Conservation (phyloP, 2,888 invertebrate genomes). For the Ichneumoninae sp. region DNA sequence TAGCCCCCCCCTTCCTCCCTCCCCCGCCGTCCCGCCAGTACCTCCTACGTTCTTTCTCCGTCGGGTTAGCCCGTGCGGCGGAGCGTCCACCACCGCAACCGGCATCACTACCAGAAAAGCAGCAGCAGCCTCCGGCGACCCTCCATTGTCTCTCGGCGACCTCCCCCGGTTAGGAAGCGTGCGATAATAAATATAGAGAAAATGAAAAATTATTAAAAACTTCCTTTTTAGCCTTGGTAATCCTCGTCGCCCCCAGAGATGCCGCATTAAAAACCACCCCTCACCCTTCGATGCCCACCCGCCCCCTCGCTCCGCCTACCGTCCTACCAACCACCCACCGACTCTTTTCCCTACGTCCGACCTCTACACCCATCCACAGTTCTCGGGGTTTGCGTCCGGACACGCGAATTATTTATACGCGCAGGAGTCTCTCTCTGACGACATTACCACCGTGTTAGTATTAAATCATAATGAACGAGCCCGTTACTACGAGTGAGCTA, state of each 20-base stretch:
- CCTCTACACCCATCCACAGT: conserved; percentile 69
- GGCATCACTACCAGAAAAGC: conserved; percentile 67
- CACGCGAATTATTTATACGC: conserved; percentile 84
- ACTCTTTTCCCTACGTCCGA: conserved; percentile 57
- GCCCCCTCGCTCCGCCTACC: conserved; percentile 43
- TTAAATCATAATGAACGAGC: conserved; percentile 84
- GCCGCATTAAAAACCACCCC: conserved; percentile 83
- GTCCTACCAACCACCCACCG: conserved; percentile 51
- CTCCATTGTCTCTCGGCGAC: conserved; percentile 80
- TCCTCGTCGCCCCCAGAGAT: conserved; percentile 83
- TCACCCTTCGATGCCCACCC: conserved; percentile 60
- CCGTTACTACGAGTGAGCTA: conserved; percentile 73
- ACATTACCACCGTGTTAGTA: conserved; percentile 84
- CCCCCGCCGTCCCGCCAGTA: conserved; percentile 41
- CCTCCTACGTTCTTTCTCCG: conserved; percentile 59
- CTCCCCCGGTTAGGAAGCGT: conserved; percentile 82
- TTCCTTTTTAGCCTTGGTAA: conserved; percentile 84
- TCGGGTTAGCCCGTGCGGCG: conserved; percentile 58
- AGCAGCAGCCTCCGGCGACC: conserved; percentile 69
- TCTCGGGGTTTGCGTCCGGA: conserved; percentile 83
- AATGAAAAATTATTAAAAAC: conserved; percentile 85
- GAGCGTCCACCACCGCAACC: conserved; percentile 56
- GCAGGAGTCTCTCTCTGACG: conserved; percentile 83
- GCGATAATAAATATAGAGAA: conserved; percentile 84
- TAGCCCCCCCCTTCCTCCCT: conserved; percentile 45